Evolutionary conservation across 2,888 invertebrate species (phyloP), one percentile per base, ranked within the genome.

Genomic region (Yponomeuta cagnagella): DNA sequence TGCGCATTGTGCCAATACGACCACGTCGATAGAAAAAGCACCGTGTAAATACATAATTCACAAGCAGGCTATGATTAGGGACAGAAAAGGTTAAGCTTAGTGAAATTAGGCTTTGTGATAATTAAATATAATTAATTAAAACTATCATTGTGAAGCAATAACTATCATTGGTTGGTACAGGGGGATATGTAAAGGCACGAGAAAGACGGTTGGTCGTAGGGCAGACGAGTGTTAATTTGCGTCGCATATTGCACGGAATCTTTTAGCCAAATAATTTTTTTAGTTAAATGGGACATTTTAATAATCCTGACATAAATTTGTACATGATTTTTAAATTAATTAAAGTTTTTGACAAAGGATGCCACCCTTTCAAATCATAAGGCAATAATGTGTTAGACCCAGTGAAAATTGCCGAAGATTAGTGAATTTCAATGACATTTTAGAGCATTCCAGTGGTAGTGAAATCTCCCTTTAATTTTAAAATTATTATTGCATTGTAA

Each of bases 381-480:
- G 33, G 15, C 33, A 65, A 10, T 65, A 3, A 65, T 30, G 33
- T 30, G 31, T 30, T 10, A 31, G 65, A 12, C 31, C 65, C 10
- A 65, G 65, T 23, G 31, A 10, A 30, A 68, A 66, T 43, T 68
- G 15, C n/a, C 52, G 15, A 43, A 67, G 30, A 68, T 68, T 69
- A 69, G 70, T 63, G 48, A 74, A 75, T 74, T 75, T 79, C 78
- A 79, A 75, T 78, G 81, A 81, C 77, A 80, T 79, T 78, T 80
- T 83, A 82, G 82, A 85, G 83, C 89, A 89, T 90, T 90, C 88
- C 89, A 86, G 43, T 43, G 80, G 76, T 82, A 82, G 79, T 82
- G 78, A 82, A 84, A 80, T 80, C 79, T 82, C 79, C 76, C 73
- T 75, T 15, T 75, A 76, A 76, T 71, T 43, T 72, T 75, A 76